Evolutionary conservation across 1,140 invertebrate species (phyloP).

Genomic region (Formica exsecta): DNA sequence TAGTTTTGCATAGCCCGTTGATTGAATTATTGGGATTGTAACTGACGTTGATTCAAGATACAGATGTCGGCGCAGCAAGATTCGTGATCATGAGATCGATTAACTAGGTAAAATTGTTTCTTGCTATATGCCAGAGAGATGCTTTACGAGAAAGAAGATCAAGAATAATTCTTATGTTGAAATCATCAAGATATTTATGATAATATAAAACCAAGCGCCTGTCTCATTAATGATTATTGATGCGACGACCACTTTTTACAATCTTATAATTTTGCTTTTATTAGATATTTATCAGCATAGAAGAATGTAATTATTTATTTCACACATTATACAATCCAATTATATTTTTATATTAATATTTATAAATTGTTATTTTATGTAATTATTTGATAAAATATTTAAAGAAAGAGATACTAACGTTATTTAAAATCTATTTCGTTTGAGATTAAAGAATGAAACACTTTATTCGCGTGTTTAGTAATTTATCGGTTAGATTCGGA

Average conservation of each 20-base stretch:
- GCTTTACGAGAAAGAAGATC: conserved; percentile 52
- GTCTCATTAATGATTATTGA: conserved; percentile 70
- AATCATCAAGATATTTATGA: conserved; percentile 49
- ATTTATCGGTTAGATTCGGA: conserved; percentile 3
- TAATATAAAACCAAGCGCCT: conserved; percentile 20
- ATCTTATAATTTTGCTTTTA: background rate
- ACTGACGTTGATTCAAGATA: conserved; percentile 46
- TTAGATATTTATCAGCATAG: conserved; percentile 1
- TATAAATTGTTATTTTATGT: background rate
- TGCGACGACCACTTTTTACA: conserved; percentile 6
- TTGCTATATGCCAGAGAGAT: conserved; percentile 32
- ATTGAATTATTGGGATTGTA: conserved; percentile 63
- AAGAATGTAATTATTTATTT: background rate
- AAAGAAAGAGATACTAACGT: background rate
- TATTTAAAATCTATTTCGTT: background rate
- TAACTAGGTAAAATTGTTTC: conserved; percentile 66
- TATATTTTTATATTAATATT: no score
- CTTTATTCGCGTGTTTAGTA: background rate
- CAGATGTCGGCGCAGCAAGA: conserved; percentile 10
- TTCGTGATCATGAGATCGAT: conserved; percentile 57
- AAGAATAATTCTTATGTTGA: conserved; percentile 46
- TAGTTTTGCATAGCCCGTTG: background rate
- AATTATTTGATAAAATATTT: background rate
- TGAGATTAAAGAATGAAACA: background rate
- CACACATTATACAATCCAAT: background rate